A percentile compares a stretch with the other conserved stretches of the same genome.
Conservation (phyloP, 2,113 vertebrate species). For the Pogona vitticeps region DNA sequence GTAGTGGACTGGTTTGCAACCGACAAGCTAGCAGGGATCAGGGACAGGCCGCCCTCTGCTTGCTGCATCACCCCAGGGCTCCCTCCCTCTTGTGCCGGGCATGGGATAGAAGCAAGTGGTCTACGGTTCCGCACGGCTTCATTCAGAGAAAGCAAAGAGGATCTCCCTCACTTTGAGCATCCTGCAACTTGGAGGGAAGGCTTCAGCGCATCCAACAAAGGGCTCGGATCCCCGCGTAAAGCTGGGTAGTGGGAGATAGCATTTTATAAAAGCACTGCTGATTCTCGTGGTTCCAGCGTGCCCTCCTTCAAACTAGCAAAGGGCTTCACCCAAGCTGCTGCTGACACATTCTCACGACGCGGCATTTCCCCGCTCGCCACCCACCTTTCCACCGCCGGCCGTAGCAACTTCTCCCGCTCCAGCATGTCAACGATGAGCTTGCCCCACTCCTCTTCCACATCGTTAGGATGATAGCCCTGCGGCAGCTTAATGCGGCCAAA, state of each 20-base stretch:
- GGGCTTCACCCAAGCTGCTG: neutral
- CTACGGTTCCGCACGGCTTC: too few species aligned
- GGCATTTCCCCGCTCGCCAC: neutral
- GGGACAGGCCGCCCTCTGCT: too few species aligned
- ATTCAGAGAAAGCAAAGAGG: too few species aligned
- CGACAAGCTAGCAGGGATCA: too few species aligned
- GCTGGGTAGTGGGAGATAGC: too few species aligned
- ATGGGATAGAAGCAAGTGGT: too few species aligned
- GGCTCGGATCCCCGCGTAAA: neutral
- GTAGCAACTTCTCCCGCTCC: slow-evolving; percentile 92
- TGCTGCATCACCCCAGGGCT: too few species aligned
- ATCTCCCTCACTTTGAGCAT: neutral
- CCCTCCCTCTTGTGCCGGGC: too few species aligned
- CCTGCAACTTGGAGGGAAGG: neutral
- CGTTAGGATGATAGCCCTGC: slow-evolving; percentile 93
- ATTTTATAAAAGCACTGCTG: too few species aligned
- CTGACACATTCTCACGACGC: too few species aligned
- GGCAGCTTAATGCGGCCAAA: slow-evolving; percentile 96
- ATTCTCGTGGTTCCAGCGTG: too few species aligned
- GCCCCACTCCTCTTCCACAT: slow-evolving; percentile 97
- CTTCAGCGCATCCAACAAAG: neutral
- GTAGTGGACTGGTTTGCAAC: too few species aligned
- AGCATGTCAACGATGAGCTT: slow-evolving; percentile 98
- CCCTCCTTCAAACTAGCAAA: neutral
- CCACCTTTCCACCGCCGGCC: slow-evolving; percentile 93